phyloP scores from a whole-genome alignment of 1,140 invertebrate genomes.

The Fragariocoptes setiger region DNA sequence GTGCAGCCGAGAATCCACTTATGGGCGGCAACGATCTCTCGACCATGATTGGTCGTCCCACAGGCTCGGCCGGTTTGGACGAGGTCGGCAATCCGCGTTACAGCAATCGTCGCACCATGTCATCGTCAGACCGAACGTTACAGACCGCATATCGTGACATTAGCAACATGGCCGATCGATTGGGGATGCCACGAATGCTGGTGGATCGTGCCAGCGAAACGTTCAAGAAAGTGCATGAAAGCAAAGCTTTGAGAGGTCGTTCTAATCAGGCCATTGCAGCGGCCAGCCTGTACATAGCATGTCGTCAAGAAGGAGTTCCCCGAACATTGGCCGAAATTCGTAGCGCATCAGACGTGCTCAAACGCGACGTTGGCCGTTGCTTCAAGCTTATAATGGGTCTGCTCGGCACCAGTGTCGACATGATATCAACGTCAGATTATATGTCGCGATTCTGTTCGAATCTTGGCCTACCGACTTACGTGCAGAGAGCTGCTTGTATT shows the following conservation, averaged over 20 bases:
- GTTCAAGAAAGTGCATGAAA: slow-evolving; percentile 94
- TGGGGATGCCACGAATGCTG: slow-evolving; percentile 77
- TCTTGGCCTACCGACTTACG: slow-evolving; percentile 42
- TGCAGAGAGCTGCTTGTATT: slow-evolving; percentile 77
- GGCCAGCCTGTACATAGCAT: slow-evolving; percentile 93
- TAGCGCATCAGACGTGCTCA: slow-evolving; percentile 30
- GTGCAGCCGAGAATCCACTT: slow-evolving; percentile 52
- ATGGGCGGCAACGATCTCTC: slow-evolving; percentile 80
- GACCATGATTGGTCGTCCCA: slow-evolving; percentile 77
- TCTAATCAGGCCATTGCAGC: slow-evolving; percentile 93
- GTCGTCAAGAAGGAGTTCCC: slow-evolving; percentile 86
- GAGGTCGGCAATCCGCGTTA: slow-evolving; percentile 60
- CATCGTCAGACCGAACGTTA: slow-evolving; percentile 64
- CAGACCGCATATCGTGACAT: slow-evolving; percentile 90
- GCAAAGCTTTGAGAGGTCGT: slow-evolving; percentile 69
- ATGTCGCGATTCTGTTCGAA: slow-evolving; percentile 41
- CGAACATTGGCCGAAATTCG: slow-evolving; percentile 49
- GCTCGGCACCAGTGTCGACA: slow-evolving; percentile 68
- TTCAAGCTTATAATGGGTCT: slow-evolving; percentile 75
- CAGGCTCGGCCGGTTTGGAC: slow-evolving; percentile 43
- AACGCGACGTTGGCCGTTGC: slow-evolving; percentile 92
- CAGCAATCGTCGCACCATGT: slow-evolving; percentile 68
- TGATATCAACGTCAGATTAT: slow-evolving; percentile 92
- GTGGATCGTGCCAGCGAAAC: slow-evolving; percentile 65
- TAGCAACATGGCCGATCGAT: slow-evolving; percentile 79